phyloP scores from a whole-genome alignment of 2,113 vertebrate genomes.

The Sialia sialis region DNA sequence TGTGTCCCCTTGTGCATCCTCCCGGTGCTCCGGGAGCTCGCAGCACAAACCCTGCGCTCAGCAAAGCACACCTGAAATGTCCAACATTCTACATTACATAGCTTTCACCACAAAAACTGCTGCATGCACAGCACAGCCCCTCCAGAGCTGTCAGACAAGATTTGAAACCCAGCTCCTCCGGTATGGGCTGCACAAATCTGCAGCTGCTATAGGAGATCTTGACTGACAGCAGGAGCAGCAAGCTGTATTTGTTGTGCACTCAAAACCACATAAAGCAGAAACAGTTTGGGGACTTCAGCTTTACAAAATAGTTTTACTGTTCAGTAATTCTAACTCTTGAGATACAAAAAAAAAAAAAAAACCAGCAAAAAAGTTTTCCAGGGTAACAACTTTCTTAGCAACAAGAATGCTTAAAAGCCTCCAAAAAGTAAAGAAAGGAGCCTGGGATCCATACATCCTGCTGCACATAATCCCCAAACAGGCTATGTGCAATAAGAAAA shows the following conservation, averaged over 20 bases:
- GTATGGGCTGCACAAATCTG: not conserved
- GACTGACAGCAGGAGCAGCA: not conserved
- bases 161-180: not conserved
- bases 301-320: not conserved
- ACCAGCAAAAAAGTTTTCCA: not conserved
- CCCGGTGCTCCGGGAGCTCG: not conserved
- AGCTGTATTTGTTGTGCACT: not conserved
- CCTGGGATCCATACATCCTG: not conserved
- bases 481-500: constrained; percentile 4
- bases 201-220: not conserved
- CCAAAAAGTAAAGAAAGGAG: not conserved
- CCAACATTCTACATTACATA: accelerated
- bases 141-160: not conserved
- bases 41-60: not conserved
- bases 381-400: not conserved
- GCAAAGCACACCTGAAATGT: not conserved
- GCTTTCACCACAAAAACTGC: not conserved
- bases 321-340: not conserved
- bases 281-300: not conserved
- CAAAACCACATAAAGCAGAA: not conserved
- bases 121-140: not conserved
- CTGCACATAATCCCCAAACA: not conserved
- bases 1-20: not conserved
- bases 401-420: not conserved
- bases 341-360: not conserved